Percentiles rank a stretch among this genome's conserved stretches.
Conservation (phyloP, 2,888 invertebrate species). For the Acanthopleura granulata region DNA sequence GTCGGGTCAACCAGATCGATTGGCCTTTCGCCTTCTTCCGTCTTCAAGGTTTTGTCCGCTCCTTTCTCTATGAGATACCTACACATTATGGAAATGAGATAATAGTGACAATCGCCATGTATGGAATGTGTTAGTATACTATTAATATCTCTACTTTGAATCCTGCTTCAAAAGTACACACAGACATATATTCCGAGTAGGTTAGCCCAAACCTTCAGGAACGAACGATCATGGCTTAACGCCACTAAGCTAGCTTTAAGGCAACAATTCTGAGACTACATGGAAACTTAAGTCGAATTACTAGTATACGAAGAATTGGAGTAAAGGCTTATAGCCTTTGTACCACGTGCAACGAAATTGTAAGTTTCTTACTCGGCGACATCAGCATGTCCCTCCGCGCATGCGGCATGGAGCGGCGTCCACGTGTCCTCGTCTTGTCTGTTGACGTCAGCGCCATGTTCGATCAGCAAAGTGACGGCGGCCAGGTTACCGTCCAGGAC, state of each 20-base stretch:
- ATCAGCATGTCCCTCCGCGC: constrained; percentile 65
- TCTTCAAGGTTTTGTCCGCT: constrained; percentile 55
- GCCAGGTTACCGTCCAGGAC: constrained; percentile 64
- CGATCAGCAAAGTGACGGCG: constrained; percentile 59
- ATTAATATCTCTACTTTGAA: no score
- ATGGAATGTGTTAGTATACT: not conserved
- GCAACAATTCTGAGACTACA: no score
- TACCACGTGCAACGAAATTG: no score
- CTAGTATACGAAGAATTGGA: no score
- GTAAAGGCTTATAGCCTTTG: no score
- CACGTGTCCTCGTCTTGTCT: constrained; percentile 65
- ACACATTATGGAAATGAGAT: constrained; percentile 18
- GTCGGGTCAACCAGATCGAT: constrained; percentile 64
- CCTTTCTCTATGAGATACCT: constrained; percentile 61
- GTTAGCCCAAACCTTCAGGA: no score
- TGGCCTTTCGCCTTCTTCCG: constrained; percentile 65
- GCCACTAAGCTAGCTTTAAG: no score
- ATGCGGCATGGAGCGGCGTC: constrained; percentile 68
- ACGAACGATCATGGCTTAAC: no score
- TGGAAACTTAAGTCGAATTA: no score
- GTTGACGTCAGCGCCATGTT: constrained; percentile 66
- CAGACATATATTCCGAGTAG: no score
- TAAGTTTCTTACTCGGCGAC: constrained; percentile 40
- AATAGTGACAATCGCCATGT: not conserved
- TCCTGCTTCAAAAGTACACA: no score